Evolutionary conservation across 35 echinoderm and acorn worm genomes (phyloP).

Genomic region (Eucidaris tribuloides): DNA sequence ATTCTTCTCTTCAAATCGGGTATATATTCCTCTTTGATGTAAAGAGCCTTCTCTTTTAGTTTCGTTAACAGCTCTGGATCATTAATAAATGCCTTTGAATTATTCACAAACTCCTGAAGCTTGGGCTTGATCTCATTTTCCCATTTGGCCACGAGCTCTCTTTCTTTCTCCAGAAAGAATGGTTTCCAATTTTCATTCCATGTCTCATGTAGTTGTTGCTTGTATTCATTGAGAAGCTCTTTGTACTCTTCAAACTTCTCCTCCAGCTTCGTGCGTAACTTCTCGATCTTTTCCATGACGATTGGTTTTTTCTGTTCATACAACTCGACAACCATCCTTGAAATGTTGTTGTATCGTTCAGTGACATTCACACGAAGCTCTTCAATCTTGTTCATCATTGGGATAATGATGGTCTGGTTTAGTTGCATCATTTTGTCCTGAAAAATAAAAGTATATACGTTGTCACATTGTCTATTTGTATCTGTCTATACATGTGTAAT

Average conservation of each 20-base stretch:
- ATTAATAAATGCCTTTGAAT: not conserved
- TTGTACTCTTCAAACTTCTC: conserved; percentile 17
- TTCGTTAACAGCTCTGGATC: not conserved
- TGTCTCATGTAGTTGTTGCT: conserved; percentile 10
- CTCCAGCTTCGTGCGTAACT: not conserved
- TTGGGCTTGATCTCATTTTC: not conserved
- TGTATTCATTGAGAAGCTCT: conserved; percentile 24
- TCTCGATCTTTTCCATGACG: conserved; percentile 45
- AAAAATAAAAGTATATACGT: too few species aligned
- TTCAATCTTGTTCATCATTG: not conserved
- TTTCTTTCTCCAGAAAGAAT: not conserved
- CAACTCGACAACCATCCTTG: not conserved
- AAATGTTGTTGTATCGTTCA: not conserved
- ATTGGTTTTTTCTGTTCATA: conserved; percentile 51
- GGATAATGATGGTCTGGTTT: not conserved
- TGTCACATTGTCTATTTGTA: too few species aligned
- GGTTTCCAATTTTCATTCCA: not conserved
- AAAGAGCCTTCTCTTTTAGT: not conserved
- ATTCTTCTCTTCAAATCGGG: not conserved
- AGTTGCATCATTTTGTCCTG: not conserved
- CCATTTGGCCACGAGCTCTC: not conserved
- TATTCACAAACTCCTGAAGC: not conserved
- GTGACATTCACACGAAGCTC: not conserved
- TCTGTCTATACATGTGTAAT: too few species aligned
- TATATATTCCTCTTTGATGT: not conserved